A percentile compares a stretch with the other conserved stretches of the same genome.
These are phyloP conservation scores for Varanus komodoensis DNA, from an alignment of 2,113 vertebrate genomes.

Conservation along the genomic window DNA sequence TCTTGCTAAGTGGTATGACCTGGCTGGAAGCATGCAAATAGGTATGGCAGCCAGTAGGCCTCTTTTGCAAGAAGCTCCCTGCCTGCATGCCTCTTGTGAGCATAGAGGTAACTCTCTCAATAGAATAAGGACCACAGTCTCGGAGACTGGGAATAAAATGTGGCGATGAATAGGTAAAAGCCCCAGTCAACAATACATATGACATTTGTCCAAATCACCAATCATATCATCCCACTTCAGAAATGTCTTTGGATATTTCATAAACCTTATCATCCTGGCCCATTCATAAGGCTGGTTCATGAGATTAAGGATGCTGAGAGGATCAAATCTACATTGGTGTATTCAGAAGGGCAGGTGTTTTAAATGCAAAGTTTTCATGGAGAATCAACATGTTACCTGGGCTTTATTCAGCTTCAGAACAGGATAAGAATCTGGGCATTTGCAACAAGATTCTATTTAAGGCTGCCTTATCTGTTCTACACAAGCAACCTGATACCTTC, in stretches of 20 bases:
- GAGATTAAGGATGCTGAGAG: not conserved
- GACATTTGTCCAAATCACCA: not conserved
- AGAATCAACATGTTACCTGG: not conserved
- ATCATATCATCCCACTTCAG: not conserved
- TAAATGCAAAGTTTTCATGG: not conserved
- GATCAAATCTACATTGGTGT: not conserved
- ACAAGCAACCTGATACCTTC: no score
- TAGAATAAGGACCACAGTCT: not conserved
- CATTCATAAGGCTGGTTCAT: not conserved
- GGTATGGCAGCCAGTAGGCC: no score
- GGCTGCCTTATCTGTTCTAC: no score
- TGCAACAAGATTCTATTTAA: no score
- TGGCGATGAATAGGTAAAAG: not conserved
- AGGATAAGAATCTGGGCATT: no score
- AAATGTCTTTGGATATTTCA: not conserved
- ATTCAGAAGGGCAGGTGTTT: not conserved
- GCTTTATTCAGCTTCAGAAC: no score
- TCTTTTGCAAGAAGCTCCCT: no score
- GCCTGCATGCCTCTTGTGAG: no score
- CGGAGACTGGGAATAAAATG: not conserved
- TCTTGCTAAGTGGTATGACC: no score
- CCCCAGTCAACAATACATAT: not conserved
- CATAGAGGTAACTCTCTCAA: no score
- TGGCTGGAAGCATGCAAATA: no score
- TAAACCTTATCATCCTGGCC: not conserved